These are phyloP conservation scores for Peromyscus maniculatus DNA, from an alignment of 2,113 vertebrate species.

Conservation along the genomic window DNA sequence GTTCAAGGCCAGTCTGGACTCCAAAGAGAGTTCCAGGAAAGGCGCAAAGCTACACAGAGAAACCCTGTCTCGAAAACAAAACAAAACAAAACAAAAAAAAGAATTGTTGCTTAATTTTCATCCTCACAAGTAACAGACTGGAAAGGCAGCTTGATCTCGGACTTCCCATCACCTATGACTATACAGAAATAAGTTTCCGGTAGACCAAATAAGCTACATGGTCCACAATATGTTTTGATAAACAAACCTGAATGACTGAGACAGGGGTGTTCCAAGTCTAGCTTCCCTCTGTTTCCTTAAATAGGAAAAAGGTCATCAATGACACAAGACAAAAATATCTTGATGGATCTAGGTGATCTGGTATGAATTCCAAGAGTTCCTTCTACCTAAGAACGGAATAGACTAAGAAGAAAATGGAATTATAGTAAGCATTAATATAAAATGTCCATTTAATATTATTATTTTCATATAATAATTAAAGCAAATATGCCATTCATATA, in stretches of 20 bases:
- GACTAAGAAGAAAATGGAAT: background rate
- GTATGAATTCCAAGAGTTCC: background rate
- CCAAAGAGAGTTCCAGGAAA: too few relatives aligned
- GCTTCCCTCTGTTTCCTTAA: background rate
- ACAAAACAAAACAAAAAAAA: too few relatives aligned
- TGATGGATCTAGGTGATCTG: background rate
- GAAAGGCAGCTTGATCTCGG: background rate
- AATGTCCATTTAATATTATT: background rate
- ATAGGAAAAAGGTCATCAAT: background rate
- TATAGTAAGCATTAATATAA: background rate
- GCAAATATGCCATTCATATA: background rate
- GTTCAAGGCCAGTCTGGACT: too few relatives aligned
- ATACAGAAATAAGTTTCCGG: background rate
- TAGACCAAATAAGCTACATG: background rate
- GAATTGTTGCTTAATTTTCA: too few relatives aligned
- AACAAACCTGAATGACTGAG: background rate
- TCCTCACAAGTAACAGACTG: background rate
- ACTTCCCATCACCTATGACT: background rate
- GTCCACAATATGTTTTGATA: background rate
- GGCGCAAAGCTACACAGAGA: too few relatives aligned
- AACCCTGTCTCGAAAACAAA: too few relatives aligned
- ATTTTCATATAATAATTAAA: constrained; percentile 50
- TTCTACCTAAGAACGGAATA: background rate
- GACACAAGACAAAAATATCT: background rate
- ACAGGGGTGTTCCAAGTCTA: background rate